Evolutionary conservation across 2,888 invertebrate genomes (phyloP).

Genomic region (Pinctada fucata): DNA sequence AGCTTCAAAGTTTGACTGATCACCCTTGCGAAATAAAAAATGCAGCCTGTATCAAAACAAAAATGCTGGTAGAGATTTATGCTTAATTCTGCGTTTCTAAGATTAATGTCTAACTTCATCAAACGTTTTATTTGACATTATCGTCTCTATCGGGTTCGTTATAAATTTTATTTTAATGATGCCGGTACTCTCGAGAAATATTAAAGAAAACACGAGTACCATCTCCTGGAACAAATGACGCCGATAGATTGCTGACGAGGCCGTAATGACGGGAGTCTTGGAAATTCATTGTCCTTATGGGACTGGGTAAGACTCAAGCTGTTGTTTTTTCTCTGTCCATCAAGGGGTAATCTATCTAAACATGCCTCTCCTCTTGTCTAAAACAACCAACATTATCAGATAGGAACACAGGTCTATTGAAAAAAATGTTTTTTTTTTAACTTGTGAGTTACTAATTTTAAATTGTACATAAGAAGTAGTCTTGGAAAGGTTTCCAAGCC

Average conservation of each 20-base stretch:
- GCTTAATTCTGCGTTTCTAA: constrained; percentile 3
- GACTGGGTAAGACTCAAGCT: background rate
- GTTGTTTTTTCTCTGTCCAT: background rate
- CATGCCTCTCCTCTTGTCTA: no score
- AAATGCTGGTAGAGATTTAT: constrained; percentile 1
- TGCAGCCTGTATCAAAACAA: background rate
- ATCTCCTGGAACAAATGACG: background rate
- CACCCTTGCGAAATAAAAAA: background rate
- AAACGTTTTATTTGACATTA: constrained; percentile 1
- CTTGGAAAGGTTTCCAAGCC: no score
- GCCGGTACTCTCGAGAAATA: background rate
- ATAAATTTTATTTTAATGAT: background rate
- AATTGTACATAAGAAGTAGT: no score
- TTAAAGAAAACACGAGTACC: background rate
- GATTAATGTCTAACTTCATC: background rate
- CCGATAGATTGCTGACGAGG: background rate
- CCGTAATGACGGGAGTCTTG: background rate
- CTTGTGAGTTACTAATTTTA: no score
- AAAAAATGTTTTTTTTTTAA: no score
- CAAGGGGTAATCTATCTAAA: background rate
- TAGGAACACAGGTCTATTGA: no score
- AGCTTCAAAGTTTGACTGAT: background rate
- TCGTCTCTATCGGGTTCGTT: background rate
- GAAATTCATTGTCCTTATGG: background rate
- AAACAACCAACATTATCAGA: no score